A percentile compares a stretch with the other conserved stretches of the same genome.
Evolutionary conservation across 2,113 vertebrate species (phyloP).

Genomic region (Halichoerus grypus): DNA sequence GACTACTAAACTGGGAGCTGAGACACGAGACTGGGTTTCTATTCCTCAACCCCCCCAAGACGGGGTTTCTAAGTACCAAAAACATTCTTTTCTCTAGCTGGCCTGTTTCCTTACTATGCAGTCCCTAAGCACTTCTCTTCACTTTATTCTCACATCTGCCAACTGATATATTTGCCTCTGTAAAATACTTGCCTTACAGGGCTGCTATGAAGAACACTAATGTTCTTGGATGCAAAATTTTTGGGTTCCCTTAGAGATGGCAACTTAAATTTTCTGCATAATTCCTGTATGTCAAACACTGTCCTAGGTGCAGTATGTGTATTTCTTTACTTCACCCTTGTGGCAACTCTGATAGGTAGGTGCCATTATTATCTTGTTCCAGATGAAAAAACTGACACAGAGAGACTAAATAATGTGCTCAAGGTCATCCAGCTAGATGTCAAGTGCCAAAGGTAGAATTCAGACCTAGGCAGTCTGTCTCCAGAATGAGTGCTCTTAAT

Average conservation of each 20-base stretch:
- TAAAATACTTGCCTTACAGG: not conserved
- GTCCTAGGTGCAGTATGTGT: not conserved
- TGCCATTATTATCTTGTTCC: not conserved
- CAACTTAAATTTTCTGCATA: not conserved
- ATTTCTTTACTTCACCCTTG: not conserved
- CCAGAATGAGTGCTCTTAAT: not conserved
- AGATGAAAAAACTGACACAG: not conserved
- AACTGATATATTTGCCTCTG: not conserved
- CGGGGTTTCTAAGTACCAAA: conserved; percentile 7
- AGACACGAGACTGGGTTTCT: not conserved
- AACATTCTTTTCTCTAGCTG: not conserved
- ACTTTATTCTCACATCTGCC: not conserved
- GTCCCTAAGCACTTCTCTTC: not conserved
- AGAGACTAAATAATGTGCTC: not conserved
- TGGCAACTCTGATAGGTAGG: not conserved
- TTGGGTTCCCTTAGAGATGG: not conserved
- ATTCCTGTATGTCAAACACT: not conserved
- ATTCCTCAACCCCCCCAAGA: not conserved
- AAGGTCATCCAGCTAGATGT: not conserved
- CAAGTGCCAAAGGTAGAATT: not conserved
- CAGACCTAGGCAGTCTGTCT: not conserved
- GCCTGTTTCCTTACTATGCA: not conserved
- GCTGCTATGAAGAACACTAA: not conserved
- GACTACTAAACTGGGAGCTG: not conserved
- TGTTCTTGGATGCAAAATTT: not conserved